Conservation (phyloP, 2,797 vertebrate species). For the Parambassis ranga region DNA sequence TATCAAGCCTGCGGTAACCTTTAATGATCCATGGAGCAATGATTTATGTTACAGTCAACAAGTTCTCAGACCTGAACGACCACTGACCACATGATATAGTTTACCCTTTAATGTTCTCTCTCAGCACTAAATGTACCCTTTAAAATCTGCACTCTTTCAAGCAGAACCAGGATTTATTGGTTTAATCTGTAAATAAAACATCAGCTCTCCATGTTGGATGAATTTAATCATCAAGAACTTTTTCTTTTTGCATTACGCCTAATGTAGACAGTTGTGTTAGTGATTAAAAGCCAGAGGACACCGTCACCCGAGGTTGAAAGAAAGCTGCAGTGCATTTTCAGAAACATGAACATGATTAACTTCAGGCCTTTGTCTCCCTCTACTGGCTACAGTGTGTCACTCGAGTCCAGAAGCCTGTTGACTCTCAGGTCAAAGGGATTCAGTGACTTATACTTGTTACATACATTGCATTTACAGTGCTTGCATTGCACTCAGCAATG, state of each 20-base stretch:
- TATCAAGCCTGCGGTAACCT: conserved; percentile 35
- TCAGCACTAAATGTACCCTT: neutral
- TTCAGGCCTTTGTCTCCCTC: conserved; percentile 69
- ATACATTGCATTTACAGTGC: too few relatives aligned
- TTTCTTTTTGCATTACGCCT: neutral
- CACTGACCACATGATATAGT: conserved; percentile 18
- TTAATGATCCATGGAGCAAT: conserved; percentile 53
- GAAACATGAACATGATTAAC: neutral
- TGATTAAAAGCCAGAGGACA: too few relatives aligned
- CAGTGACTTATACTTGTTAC: too few relatives aligned
- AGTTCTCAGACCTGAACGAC: neutral
- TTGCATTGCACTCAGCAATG: too few relatives aligned
- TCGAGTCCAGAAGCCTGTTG: neutral
- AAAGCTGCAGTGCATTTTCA: neutral
- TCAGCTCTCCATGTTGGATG: too few relatives aligned
- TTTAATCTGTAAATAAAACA: conserved; percentile 14
- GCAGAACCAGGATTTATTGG: conserved; percentile 28
- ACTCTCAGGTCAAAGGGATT: too few relatives aligned
- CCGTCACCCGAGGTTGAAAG: too few relatives aligned
- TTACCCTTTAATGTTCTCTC: neutral
- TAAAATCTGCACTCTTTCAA: conserved; percentile 26
- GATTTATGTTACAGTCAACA: conserved; percentile 43
- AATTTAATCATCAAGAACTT: too few relatives aligned
- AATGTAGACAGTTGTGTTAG: too few relatives aligned
- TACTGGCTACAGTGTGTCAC: conserved; percentile 42